A percentile compares a stretch with the other conserved stretches of the same genome.
Conservation (phyloP, 2,113 vertebrate genomes). For the Hydropotes inermis region DNA sequence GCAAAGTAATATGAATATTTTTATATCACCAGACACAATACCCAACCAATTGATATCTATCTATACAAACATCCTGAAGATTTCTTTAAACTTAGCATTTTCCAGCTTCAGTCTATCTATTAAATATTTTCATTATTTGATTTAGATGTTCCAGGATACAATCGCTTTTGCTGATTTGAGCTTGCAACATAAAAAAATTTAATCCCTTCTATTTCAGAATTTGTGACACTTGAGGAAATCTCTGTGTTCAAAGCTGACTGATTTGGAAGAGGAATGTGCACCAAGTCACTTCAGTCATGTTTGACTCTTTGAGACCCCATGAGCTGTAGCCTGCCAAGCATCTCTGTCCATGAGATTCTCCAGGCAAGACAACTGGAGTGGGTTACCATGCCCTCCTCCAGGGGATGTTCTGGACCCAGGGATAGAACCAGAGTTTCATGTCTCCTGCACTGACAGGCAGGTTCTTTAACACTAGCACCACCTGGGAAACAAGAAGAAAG, state of each 20-base stretch:
- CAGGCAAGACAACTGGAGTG: too few species aligned
- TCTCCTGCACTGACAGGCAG: too few species aligned
- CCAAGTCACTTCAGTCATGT: too few species aligned
- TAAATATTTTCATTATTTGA: constrained; percentile 57
- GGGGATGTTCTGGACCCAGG: too few species aligned
- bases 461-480: too few species aligned
- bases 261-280: neutral
- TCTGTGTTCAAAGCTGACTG: neutral
- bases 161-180: constrained; percentile 40
- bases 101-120: constrained; percentile 42
- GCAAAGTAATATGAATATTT: neutral
- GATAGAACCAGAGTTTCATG: too few species aligned
- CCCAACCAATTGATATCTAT: neutral
- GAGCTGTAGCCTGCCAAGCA: too few species aligned
- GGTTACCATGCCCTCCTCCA: too few species aligned
- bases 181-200: neutral
- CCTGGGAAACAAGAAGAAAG: too few species aligned
- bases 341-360: too few species aligned
- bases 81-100: constrained; percentile 47
- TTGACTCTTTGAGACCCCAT: too few species aligned
- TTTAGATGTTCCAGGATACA: constrained; percentile 57
- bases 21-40: neutral
- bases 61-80: neutral
- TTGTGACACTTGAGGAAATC: constrained; percentile 12
- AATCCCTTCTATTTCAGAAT: neutral